phyloP scores from a whole-genome alignment of 2,113 vertebrate species.

The Heterocephalus glaber region DNA sequence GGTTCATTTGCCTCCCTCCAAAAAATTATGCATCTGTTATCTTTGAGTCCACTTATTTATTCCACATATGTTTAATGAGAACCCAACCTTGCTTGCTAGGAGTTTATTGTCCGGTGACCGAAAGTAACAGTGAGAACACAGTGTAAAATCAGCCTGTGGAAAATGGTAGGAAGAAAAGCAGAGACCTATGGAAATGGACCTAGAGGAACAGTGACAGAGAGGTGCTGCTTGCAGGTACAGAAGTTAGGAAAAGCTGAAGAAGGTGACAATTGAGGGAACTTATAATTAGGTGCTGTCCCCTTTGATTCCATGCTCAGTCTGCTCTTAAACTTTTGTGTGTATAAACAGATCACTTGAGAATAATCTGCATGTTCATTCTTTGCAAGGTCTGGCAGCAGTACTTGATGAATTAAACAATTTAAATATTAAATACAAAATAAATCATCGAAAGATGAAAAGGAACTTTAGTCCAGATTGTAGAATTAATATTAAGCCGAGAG shows the following conservation, averaged over 20 bases:
- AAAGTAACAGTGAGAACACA: not conserved
- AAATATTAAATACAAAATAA: constrained; percentile 24
- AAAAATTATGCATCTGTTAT: not conserved
- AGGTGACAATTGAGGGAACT: not conserved
- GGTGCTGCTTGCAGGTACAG: not conserved
- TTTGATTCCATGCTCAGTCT: not conserved
- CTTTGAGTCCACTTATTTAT: not conserved
- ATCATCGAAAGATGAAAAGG: not conserved
- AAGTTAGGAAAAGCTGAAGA: not conserved
- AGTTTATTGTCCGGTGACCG: not conserved
- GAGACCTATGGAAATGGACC: not conserved
- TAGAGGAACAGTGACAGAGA: not conserved
- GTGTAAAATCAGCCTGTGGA: not conserved
- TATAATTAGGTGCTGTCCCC: not conserved
- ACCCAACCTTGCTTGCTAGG: not conserved
- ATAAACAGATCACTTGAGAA: not conserved
- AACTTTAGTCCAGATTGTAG: not conserved
- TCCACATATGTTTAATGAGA: not conserved
- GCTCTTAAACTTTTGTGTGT: not conserved
- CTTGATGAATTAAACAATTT: not conserved
- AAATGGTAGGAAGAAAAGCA: not conserved
- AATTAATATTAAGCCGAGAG: constrained; percentile 41
- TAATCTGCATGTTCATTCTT: not conserved
- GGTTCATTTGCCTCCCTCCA: not conserved
- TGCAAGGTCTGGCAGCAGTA: not conserved